Base-by-base conservation (phyloP, 2,888 invertebrate species). In the Ganaspis brasiliensis region DNA sequence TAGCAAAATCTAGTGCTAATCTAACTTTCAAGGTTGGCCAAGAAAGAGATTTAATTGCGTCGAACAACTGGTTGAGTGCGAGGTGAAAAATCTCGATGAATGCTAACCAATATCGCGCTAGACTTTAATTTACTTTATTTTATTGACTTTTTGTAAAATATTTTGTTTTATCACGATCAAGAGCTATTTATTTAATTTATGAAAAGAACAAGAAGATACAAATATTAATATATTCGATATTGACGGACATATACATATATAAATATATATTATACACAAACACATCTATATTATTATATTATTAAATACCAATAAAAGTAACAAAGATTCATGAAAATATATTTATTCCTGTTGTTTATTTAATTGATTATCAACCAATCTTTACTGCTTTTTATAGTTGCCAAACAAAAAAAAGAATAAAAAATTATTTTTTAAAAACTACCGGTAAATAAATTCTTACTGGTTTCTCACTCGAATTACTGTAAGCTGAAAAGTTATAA, bases 111-210 rank as follows among this genome's bases (percentile, higher is more conserved):
- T 37, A 35, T 61, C 37, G 19, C 37, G 61, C 61, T 61, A 61
- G 37, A 61, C 19, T 61, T 37, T n/a, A 49, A 49, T 56, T 37
- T 31, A 61, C 16, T 61, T 61, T 61, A 19, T 35, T 61, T 37
- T 87, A 86, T 87, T 88, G 86, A 87, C 85, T 89, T 90, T n/a
- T 90, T 90, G 90, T 90, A 90, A 90, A 86, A 89, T 90, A 89
- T 84, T 90, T 88, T 87, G 84, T 89, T 89, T 87, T 87, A 86
- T 87, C 85, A 85, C 85, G 86, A 84, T 88, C 86, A 84, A 88
- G 84, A 88, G 83, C 87, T 89, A 89, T 90, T 90, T 90, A 90
- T 90, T 89, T 90, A 90, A 90, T 89, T 90, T 90, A 89, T 89
- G 86, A 84, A 85, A 85, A 85, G 79, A 87, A 79, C 86, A 78